Conservation (phyloP, 2,797 vertebrate species). For the Acanthopagrus latus region DNA sequence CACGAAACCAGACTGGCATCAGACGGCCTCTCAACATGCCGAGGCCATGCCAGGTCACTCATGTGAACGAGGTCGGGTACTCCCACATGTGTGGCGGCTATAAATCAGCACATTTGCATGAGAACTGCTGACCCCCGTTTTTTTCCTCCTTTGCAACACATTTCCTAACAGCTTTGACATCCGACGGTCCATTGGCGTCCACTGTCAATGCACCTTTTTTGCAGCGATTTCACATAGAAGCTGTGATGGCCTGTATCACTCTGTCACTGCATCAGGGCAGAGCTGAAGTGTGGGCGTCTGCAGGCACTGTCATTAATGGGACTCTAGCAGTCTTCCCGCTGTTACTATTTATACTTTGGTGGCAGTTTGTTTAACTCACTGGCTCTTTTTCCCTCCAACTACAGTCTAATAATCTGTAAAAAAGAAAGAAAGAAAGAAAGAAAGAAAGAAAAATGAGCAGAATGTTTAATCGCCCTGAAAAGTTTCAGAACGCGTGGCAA, state of each 20-base stretch:
- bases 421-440: too few relatives aligned
- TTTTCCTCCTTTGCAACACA: conserved; percentile 19
- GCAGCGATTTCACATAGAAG: conserved; percentile 31
- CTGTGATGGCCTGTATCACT: conserved; percentile 43
- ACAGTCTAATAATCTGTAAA: conserved; percentile 5
- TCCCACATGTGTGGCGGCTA: conserved; percentile 60
- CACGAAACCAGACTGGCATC: conserved; percentile 32
- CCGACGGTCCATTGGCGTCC: conserved; percentile 17
- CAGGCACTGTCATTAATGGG: conserved; percentile 59
- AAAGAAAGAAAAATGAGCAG: background rate
- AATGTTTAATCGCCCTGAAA: conserved; percentile 19
- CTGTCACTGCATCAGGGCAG: conserved; percentile 47
- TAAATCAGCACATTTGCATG: conserved; percentile 58
- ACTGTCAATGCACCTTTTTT: conserved; percentile 25
- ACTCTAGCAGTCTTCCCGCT: conserved; percentile 59
- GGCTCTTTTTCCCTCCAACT: conserved; percentile 24
- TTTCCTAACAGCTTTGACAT: conserved; percentile 27
- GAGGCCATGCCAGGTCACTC: conserved; percentile 72
- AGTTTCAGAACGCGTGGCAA: background rate
- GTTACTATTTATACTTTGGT: conserved; percentile 67
- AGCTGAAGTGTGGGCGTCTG: conserved; percentile 65
- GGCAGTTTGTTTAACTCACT: conserved; percentile 54
- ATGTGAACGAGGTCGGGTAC: conserved; percentile 70
- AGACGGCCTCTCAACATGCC: conserved; percentile 55
- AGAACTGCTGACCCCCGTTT: conserved; percentile 24